A percentile compares a stretch with the other conserved stretches of the same genome.
phyloP scores from a whole-genome alignment of 2,888 invertebrate species.

The Hypena proboscidalis region DNA sequence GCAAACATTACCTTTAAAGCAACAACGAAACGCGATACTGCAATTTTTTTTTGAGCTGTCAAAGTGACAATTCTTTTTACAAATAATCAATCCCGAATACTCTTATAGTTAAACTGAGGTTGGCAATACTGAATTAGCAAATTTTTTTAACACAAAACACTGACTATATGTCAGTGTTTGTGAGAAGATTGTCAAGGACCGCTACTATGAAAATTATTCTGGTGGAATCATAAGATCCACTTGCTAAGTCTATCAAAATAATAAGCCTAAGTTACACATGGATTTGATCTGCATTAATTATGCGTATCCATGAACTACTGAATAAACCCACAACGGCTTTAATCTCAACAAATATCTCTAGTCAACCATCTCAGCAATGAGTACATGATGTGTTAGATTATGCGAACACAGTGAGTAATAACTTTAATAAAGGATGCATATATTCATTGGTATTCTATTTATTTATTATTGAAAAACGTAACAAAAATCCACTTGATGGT shows the following conservation, averaged over 20 bases:
- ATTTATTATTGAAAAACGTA: too few species aligned
- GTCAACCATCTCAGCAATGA: slow-evolving; percentile 21
- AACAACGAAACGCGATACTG: slow-evolving; percentile 1
- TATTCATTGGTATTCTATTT: too few species aligned
- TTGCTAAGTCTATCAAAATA: too few species aligned
- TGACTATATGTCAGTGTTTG: too few species aligned
- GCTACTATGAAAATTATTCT: too few species aligned
- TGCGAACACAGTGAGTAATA: slow-evolving; percentile 6
- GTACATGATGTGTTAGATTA: slow-evolving; percentile 26
- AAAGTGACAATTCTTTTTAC: slow-evolving; percentile 7
- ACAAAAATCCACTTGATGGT: too few species aligned
- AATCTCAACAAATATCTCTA: slow-evolving; percentile 18
- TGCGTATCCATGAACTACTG: slow-evolving; percentile 2
- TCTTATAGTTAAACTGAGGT: too few species aligned
- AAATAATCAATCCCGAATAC: too few species aligned
- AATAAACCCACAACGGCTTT: neutral
- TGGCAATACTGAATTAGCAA: too few species aligned
- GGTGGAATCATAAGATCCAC: too few species aligned
- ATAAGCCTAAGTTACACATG: neutral
- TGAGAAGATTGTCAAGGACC: too few species aligned
- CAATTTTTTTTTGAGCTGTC: slow-evolving; percentile 1
- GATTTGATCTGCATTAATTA: neutral
- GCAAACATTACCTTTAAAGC: slow-evolving; percentile 1
- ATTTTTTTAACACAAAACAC: too few species aligned
- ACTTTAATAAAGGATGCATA: slow-evolving; percentile 4